Evolutionary conservation across 2,113 vertebrate species (phyloP).

Genomic region (Ammodytes dubius): DNA sequence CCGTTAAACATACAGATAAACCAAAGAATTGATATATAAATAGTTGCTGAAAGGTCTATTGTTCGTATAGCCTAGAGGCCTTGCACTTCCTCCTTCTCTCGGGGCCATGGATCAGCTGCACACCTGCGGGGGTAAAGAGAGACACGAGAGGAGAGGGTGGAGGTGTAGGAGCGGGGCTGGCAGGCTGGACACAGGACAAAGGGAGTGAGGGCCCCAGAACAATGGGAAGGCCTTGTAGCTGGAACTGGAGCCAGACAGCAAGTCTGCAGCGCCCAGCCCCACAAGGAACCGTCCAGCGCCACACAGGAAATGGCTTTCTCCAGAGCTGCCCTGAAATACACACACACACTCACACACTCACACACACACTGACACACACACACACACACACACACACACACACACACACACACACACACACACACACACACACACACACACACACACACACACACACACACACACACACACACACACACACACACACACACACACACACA

Average conservation of each 20-base stretch:
- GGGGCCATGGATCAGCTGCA: constrained; percentile 71
- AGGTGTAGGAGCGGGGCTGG: constrained; percentile 48
- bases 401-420: constrained; percentile 34
- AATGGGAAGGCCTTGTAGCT: constrained; percentile 82
- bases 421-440: constrained; percentile 33
- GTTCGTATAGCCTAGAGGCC: constrained; percentile 55
- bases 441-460: constrained; percentile 51
- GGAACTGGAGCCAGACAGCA: constrained; percentile 83
- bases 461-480: constrained; percentile 51
- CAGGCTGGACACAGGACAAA: constrained; percentile 72
- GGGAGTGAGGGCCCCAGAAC: constrained; percentile 77
- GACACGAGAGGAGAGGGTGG: constrained; percentile 41
- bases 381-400: constrained; percentile 38
- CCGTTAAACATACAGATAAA: constrained; percentile 62
- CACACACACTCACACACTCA: constrained; percentile 37
- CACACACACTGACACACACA: constrained; percentile 46
- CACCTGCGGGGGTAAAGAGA: constrained; percentile 74
- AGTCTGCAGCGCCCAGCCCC: constrained; percentile 79
- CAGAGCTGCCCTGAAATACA: constrained; percentile 54
- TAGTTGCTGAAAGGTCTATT: constrained; percentile 73
- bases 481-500: constrained; percentile 53
- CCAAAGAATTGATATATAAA: constrained; percentile 73
- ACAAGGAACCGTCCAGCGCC: constrained; percentile 73
- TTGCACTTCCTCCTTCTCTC: constrained; percentile 63
- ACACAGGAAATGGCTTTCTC: constrained; percentile 85